A percentile compares a stretch with the other conserved stretches of the same genome.
phyloP scores from a whole-genome alignment of 2,113 vertebrate species.

The Ranitomeya variabilis region DNA sequence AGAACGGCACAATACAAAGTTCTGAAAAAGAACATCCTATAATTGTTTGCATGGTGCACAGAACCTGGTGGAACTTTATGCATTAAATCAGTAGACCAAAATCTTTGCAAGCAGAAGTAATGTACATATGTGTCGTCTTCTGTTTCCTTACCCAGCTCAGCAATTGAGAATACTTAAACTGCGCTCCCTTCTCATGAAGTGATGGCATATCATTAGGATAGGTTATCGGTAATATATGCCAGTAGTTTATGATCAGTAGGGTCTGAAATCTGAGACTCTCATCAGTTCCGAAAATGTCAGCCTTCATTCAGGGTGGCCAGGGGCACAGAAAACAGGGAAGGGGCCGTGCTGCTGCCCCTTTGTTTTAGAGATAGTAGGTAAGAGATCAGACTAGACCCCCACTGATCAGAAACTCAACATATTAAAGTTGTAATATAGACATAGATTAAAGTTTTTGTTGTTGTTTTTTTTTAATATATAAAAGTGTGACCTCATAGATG shows the following conservation, averaged over 20 bases:
- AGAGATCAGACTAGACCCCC: no score
- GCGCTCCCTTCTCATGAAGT: no score
- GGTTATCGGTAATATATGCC: no score
- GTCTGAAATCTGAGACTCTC: no score
- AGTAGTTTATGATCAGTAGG: no score
- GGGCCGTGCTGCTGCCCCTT: no score
- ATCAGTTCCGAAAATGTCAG: no score
- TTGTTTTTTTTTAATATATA: neutral
- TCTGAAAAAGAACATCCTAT: neutral
- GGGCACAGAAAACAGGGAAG: no score
- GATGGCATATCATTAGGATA: no score
- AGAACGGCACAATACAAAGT: neutral
- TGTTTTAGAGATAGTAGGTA: no score
- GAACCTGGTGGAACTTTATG: neutral
- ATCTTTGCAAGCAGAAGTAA: neutral
- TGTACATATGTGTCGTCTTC: neutral
- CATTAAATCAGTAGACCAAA: neutral
- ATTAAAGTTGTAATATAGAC: neutral
- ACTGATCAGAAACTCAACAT: no score
- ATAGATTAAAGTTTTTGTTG: neutral
- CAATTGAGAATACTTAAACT: neutral
- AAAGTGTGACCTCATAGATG: neutral
- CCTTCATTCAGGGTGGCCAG: no score
- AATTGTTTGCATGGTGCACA: neutral
- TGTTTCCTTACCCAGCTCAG: neutral